phyloP scores from a whole-genome alignment of 2,888 invertebrate species.

The Nephrotoma guestfalica region DNA sequence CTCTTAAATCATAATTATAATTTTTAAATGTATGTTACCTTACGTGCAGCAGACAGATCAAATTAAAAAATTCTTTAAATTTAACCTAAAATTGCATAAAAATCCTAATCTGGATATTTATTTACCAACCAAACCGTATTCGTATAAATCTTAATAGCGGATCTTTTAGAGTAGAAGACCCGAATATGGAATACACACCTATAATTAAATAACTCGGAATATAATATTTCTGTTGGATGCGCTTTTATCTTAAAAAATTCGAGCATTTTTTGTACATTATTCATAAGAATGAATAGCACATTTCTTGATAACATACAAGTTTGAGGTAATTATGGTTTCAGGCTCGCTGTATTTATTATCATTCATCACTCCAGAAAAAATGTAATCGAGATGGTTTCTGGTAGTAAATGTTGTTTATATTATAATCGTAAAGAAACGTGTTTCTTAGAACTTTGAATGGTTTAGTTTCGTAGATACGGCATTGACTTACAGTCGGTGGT shows the following conservation, averaged over 20 bases:
- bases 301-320: background rate
- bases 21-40: background rate
- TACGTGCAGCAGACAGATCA: background rate
- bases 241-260: background rate
- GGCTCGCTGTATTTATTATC: background rate
- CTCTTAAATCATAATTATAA: background rate
- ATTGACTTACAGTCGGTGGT: too few relatives aligned
- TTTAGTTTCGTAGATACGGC: too few relatives aligned
- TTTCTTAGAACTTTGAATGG: too few relatives aligned
- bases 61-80: background rate
- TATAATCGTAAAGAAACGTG: too few relatives aligned
- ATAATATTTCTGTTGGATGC: background rate
- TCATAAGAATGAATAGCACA: background rate
- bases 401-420: background rate
- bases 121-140: background rate
- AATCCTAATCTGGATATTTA: background rate
- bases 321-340: background rate
- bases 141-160: background rate
- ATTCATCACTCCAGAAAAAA: background rate
- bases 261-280: background rate
- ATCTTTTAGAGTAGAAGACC: background rate
- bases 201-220: background rate
- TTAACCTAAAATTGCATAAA: background rate
- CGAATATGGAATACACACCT: background rate
- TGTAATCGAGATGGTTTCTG: background rate